Conservation (phyloP, 2,888 invertebrate genomes). For the Hydroisotoma schaefferi region DNA sequence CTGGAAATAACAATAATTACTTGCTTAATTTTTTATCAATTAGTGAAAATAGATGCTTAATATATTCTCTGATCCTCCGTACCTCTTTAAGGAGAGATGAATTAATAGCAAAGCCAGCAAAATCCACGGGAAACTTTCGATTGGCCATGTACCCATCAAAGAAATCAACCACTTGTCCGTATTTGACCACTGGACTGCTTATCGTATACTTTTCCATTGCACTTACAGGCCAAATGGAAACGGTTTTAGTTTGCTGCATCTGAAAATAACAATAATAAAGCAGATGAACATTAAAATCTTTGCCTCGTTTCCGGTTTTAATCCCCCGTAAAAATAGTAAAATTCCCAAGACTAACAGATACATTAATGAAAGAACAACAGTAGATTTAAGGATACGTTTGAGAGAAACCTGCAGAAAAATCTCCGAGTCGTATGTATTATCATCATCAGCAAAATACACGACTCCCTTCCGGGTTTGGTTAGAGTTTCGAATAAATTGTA, state of each 20-base stretch:
- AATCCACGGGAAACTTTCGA: conserved; percentile 70
- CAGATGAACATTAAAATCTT: too few relatives aligned
- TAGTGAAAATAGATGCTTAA: background rate
- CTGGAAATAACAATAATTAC: conserved; percentile 30
- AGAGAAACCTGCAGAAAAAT: conserved; percentile 21
- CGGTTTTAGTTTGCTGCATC: conserved; percentile 64
- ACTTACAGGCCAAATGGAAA: conserved; percentile 80
- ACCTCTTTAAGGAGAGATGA: conserved; percentile 56
- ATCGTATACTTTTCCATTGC: conserved; percentile 65
- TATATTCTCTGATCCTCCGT: background rate
- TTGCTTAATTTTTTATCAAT: background rate
- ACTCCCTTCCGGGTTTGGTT: conserved; percentile 57
- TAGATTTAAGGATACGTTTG: background rate
- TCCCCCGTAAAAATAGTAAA: too few relatives aligned
- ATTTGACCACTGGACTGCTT: conserved; percentile 61
- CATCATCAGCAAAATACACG: conserved; percentile 77
- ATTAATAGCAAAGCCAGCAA: conserved; percentile 76
- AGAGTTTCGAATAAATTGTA: conserved; percentile 67
- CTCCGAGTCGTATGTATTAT: conserved; percentile 51
- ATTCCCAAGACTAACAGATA: too few relatives aligned
- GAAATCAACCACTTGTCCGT: conserved; percentile 63
- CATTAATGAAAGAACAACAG: too few relatives aligned
- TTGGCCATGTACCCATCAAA: conserved; percentile 69
- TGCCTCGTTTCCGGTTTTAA: too few relatives aligned
- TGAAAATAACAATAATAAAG: background rate